Conservation (phyloP, 2,888 invertebrate genomes). For the Idaea aversata region DNA sequence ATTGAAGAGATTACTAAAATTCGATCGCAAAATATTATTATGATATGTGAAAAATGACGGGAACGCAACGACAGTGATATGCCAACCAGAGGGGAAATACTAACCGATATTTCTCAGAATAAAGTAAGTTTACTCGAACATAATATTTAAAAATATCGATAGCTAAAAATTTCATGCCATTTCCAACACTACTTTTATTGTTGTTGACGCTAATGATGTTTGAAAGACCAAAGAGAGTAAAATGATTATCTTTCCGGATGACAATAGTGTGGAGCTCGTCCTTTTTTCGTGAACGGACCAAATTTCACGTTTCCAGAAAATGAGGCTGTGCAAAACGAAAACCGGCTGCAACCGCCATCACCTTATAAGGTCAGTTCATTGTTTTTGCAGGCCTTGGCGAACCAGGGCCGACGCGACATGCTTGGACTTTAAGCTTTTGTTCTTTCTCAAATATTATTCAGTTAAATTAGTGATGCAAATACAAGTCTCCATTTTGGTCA, state of each 20-base stretch:
- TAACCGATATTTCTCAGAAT: neutral
- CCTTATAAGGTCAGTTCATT: slow-evolving; percentile 62
- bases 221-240: slow-evolving; percentile 9
- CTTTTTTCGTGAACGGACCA: slow-evolving; percentile 45
- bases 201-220: slow-evolving; percentile 6
- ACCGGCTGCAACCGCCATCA: slow-evolving; percentile 43
- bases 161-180: neutral
- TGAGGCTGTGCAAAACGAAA: slow-evolving; percentile 36
- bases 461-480: neutral
- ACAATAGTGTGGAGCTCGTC: slow-evolving; percentile 31
- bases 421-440: slow-evolving; percentile 2
- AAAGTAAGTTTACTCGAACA: neutral
- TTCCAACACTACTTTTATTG: neutral
- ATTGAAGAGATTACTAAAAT: neutral
- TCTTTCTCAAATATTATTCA: neutral
- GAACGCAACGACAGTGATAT: too few relatives aligned
- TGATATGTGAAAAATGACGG: neutral
- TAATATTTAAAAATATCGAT: neutral
- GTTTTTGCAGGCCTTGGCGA: slow-evolving; percentile 48
- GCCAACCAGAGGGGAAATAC: neutral
- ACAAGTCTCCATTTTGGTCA: neutral
- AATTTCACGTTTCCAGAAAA: slow-evolving; percentile 42
- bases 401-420: slow-evolving; percentile 29
- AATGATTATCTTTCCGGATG: slow-evolving; percentile 17
- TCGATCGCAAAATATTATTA: neutral